Conservation (phyloP, 2,888 invertebrate genomes). For the Sepioteuthis lessoniana region DNA sequence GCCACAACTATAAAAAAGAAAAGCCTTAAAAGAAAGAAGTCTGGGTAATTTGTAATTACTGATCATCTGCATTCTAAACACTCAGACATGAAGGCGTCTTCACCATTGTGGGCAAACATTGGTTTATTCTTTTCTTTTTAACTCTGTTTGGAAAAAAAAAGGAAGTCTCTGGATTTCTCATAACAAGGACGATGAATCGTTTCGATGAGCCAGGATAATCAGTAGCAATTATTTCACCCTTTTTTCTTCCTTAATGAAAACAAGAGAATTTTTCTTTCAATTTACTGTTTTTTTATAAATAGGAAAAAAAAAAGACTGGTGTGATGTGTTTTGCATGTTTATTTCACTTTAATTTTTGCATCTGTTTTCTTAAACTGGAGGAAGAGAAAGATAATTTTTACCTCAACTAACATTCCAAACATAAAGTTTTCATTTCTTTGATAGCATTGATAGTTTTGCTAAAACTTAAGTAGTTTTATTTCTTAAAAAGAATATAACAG, state of each 20-base stretch:
- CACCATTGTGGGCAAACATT: neutral
- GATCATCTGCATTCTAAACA: neutral
- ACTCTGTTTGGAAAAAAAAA: neutral
- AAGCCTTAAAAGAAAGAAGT: neutral
- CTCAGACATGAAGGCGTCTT: neutral
- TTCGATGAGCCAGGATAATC: neutral
- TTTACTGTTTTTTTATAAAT: neutral
- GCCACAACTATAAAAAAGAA: neutral
- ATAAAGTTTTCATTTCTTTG: too few species aligned
- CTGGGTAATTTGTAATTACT: neutral
- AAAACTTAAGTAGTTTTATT: too few species aligned
- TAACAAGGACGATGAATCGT: conserved; percentile 6
- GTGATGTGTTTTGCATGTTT: neutral
- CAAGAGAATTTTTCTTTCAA: neutral
- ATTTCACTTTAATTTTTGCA: neutral
- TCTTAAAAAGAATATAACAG: too few species aligned
- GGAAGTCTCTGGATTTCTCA: neutral
- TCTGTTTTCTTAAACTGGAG: neutral
- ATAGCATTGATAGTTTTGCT: too few species aligned
- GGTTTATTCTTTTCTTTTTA: neutral
- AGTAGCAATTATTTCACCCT: neutral
- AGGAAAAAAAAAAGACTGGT: neutral
- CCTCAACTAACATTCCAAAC: neutral
- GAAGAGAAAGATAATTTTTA: neutral
- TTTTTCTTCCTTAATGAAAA: neutral